Conservation (phyloP, 2,888 invertebrate species). For the Ptychoptera albimana region DNA sequence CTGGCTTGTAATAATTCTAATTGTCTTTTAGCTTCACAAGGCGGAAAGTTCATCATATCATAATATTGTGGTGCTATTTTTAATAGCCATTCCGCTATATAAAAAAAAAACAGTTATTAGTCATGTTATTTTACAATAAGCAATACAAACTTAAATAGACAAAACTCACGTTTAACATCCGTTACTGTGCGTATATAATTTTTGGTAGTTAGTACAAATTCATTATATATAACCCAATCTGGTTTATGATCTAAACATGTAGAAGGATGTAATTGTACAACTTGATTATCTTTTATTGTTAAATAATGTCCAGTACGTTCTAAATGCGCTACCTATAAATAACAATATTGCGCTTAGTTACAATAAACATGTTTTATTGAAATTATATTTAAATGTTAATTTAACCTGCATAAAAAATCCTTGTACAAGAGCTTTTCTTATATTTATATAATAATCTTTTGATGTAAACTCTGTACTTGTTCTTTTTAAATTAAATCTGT, state of each 20-base stretch:
- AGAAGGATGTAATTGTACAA: slow-evolving; percentile 96
- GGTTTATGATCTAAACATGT: slow-evolving; percentile 99
- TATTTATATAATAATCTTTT: slow-evolving; percentile 97
- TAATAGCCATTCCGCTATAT: slow-evolving; percentile 79
- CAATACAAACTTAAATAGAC: not conserved
- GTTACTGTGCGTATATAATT: slow-evolving; percentile 99
- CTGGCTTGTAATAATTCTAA: slow-evolving; percentile 74
- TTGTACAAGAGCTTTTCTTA: slow-evolving; percentile 92
- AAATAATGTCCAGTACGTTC: slow-evolving; percentile 96
- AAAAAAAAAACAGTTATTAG: not conserved
- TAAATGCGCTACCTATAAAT: slow-evolving; percentile 72
- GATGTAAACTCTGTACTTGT: slow-evolving; percentile 97
- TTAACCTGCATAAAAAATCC: slow-evolving; percentile 99
- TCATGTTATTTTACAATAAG: not conserved
- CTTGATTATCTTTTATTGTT: slow-evolving; percentile 98
- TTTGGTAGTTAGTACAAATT: slow-evolving; percentile 98
- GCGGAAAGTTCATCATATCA: slow-evolving; percentile 94
- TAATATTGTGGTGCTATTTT: slow-evolving; percentile 96
- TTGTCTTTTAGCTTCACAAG: slow-evolving; percentile 90
- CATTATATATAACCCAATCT: slow-evolving; percentile 99
- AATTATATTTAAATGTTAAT: not conserved
- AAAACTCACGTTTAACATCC: slow-evolving; percentile 90
- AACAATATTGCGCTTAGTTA: slow-evolving; percentile 9
- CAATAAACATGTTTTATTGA: not conserved
- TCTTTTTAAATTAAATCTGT: slow-evolving; percentile 81